These are phyloP conservation scores for Mormyrus proboscirostris DNA, from an alignment of 2,797 vertebrate genomes.

Conservation along the genomic window DNA sequence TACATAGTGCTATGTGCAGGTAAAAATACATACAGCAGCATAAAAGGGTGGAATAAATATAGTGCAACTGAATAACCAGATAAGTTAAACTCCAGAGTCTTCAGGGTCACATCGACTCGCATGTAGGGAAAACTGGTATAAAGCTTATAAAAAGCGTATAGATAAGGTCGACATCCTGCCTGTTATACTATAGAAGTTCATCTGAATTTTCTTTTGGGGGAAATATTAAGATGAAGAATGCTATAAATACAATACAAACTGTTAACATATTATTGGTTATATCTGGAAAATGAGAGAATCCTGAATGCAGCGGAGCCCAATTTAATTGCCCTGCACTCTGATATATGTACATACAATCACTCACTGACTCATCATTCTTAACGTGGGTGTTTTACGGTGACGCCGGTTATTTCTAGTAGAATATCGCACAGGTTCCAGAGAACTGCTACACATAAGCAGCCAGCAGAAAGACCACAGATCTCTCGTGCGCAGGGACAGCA, in stretches of 20 bases:
- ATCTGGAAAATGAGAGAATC: not conserved
- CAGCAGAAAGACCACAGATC: not conserved
- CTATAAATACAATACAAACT: not conserved
- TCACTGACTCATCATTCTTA: not conserved
- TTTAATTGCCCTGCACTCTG: not conserved
- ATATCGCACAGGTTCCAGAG: not conserved
- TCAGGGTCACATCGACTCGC: not conserved
- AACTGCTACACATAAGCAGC: not conserved
- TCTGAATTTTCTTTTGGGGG: not conserved
- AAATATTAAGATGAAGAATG: not conserved
- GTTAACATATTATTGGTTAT: not conserved
- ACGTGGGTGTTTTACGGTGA: not conserved
- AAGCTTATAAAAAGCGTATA: not conserved
- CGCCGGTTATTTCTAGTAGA: not conserved
- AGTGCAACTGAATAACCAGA: not conserved
- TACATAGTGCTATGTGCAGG: not conserved
- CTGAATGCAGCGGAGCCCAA: not conserved
- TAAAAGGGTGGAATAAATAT: not conserved
- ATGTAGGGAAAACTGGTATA: not conserved
- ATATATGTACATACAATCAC: not conserved
- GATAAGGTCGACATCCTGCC: not conserved
- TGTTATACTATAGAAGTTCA: not conserved
- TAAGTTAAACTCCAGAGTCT: not conserved
- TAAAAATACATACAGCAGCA: not conserved
- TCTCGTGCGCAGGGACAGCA: not conserved